These are phyloP conservation scores for Malthinus flaveolus DNA, from an alignment of 2,888 invertebrate genomes.

Conservation along the genomic window DNA sequence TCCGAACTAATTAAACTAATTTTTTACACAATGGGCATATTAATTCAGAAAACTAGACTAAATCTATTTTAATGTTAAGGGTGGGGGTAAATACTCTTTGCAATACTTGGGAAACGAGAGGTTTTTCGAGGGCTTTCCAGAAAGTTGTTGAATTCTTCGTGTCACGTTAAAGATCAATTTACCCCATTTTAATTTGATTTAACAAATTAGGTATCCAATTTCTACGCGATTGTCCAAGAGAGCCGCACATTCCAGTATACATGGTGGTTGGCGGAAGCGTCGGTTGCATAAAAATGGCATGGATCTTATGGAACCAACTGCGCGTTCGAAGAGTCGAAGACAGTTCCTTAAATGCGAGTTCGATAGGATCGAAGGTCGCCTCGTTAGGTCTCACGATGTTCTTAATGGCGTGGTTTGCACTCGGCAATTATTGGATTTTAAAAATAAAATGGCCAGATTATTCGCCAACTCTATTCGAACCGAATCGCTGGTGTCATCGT, in stretches of 20 bases:
- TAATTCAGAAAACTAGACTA: too few relatives aligned
- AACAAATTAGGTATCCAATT: conserved; percentile 72
- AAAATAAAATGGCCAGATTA: conserved; percentile 78
- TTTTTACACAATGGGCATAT: too few relatives aligned
- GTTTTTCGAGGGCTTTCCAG: too few relatives aligned
- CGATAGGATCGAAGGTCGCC: conserved; percentile 64
- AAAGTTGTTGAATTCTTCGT: too few relatives aligned
- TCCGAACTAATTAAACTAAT: too few relatives aligned
- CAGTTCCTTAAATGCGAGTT: conserved; percentile 55
- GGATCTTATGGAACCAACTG: conserved; percentile 69
- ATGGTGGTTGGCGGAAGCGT: conserved; percentile 82
- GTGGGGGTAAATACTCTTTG: too few relatives aligned
- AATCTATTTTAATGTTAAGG: too few relatives aligned
- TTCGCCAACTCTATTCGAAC: conserved; percentile 71
- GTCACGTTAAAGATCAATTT: too few relatives aligned
- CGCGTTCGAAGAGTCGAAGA: conserved; percentile 58
- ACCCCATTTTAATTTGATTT: too few relatives aligned
- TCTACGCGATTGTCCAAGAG: conserved; percentile 76
- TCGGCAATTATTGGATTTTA: conserved; percentile 69
- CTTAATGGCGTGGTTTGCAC: conserved; percentile 73
- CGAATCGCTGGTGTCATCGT: conserved; percentile 78
- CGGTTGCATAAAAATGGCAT: conserved; percentile 71
- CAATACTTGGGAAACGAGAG: too few relatives aligned
- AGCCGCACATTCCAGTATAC: conserved; percentile 78
- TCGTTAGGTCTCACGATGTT: conserved; percentile 70